These are phyloP conservation scores for Ichneumon xanthorius DNA, from an alignment of 2,888 invertebrate species.

Conservation along the genomic window DNA sequence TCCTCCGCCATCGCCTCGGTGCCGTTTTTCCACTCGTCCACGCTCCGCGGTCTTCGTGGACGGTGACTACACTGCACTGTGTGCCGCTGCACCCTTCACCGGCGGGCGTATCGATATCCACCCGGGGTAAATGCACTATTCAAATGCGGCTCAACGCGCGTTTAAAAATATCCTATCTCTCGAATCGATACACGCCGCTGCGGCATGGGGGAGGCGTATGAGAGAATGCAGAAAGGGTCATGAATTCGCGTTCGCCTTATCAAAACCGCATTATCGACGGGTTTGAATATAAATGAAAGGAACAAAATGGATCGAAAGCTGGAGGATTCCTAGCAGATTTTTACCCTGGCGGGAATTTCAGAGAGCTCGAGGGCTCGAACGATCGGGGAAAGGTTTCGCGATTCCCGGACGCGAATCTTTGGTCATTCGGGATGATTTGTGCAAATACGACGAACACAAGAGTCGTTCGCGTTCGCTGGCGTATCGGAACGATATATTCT, in stretches of 20 bases:
- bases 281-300: neutral
- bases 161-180: constrained; percentile 26
- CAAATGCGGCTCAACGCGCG: constrained; percentile 18
- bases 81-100: neutral
- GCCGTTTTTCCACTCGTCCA: constrained; percentile 19
- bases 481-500: neutral
- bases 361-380: neutral
- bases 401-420: neutral
- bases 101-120: constrained; percentile 14
- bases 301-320: neutral
- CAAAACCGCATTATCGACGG: neutral
- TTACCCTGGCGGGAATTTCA: neutral
- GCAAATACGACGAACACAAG: neutral
- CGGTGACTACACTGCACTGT: neutral
- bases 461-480: neutral
- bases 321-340: neutral
- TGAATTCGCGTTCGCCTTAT: constrained; percentile 1
- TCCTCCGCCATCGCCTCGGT: constrained; percentile 1
- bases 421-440: neutral
- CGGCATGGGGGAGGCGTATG: neutral
- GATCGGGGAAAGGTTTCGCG: neutral
- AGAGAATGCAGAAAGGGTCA: neutral
- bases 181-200: constrained; percentile 14
- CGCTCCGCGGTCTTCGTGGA: neutral
- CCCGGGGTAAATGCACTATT: constrained; percentile 30